A percentile compares a stretch with the other conserved stretches of the same genome.
Conservation (phyloP, 1,140 invertebrate genomes). For the Cyclina sinensis region DNA sequence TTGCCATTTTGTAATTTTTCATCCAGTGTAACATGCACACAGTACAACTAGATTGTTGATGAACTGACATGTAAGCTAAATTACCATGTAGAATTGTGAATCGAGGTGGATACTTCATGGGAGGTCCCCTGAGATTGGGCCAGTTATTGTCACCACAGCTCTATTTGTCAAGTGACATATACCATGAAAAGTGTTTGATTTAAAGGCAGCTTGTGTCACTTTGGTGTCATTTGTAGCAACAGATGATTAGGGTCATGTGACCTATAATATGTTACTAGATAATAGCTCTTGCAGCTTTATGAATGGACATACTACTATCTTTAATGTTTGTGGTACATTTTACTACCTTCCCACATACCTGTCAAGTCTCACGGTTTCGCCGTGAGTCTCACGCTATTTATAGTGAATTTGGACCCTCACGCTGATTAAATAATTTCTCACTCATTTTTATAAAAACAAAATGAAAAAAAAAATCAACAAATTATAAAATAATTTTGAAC, state of each 20-base stretch:
- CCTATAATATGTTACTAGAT: not conserved
- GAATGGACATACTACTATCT: not conserved
- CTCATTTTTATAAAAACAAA: too few relatives aligned
- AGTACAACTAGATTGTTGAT: not conserved
- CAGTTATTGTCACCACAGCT: not conserved
- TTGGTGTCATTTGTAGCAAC: not conserved
- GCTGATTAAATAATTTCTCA: too few relatives aligned
- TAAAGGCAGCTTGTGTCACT: not conserved
- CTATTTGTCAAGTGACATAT: not conserved
- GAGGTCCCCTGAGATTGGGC: slow-evolving; percentile 16
- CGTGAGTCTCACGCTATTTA: too few relatives aligned
- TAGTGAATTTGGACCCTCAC: too few relatives aligned
- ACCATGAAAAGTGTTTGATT: not conserved
- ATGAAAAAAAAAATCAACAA: too few relatives aligned
- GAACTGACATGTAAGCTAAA: not conserved
- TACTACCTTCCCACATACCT: too few relatives aligned
- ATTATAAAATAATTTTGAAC: too few relatives aligned
- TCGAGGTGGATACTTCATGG: not conserved
- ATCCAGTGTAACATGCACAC: not conserved
- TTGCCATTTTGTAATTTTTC: too few relatives aligned
- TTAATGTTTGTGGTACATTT: too few relatives aligned
- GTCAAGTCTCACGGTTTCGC: too few relatives aligned
- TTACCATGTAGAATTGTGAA: slow-evolving; percentile 6
- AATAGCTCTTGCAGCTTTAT: not conserved
- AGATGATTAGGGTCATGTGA: slow-evolving; percentile 39